Percentiles rank a stretch among this genome's conserved stretches.
phyloP scores from a whole-genome alignment of 2,113 vertebrate species.

The Calcarius ornatus region DNA sequence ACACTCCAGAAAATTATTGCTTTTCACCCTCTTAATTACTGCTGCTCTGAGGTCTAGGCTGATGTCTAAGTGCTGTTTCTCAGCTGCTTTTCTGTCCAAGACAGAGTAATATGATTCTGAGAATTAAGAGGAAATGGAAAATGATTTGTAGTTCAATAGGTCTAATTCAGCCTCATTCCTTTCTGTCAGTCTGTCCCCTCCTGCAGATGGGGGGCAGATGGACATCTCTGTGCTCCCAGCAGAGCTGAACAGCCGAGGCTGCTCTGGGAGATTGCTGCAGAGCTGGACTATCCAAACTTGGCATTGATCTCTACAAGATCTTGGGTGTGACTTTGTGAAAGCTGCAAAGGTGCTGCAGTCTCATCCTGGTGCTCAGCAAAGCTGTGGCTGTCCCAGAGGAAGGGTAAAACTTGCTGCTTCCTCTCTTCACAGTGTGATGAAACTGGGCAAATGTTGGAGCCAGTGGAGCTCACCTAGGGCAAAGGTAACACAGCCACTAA shows the following conservation, averaged over 20 bases:
- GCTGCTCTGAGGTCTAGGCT: neutral
- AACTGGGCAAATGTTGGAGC: neutral
- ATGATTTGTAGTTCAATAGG: neutral
- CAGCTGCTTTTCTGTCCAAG: neutral
- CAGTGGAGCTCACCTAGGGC: neutral
- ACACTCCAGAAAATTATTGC: neutral
- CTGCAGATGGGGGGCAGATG: neutral
- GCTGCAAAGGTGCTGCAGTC: neutral
- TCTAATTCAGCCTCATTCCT: neutral
- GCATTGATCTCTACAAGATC: neutral
- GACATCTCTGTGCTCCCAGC: neutral
- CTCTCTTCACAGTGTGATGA: neutral
- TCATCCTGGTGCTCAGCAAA: neutral
- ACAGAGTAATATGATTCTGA: neutral
- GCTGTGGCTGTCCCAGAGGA: neutral
- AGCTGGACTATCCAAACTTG: neutral
- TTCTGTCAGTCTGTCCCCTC: neutral
- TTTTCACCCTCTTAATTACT: constrained; percentile 24
- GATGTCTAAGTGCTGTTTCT: constrained; percentile 13
- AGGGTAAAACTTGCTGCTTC: neutral
- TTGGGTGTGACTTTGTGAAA: neutral
- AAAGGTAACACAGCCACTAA: neutral
- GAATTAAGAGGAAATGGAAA: neutral
- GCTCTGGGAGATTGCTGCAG: neutral
- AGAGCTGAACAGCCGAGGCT: neutral